phyloP scores from a whole-genome alignment of 1,140 invertebrate genomes.

The Teleogryllus occipitalis region DNA sequence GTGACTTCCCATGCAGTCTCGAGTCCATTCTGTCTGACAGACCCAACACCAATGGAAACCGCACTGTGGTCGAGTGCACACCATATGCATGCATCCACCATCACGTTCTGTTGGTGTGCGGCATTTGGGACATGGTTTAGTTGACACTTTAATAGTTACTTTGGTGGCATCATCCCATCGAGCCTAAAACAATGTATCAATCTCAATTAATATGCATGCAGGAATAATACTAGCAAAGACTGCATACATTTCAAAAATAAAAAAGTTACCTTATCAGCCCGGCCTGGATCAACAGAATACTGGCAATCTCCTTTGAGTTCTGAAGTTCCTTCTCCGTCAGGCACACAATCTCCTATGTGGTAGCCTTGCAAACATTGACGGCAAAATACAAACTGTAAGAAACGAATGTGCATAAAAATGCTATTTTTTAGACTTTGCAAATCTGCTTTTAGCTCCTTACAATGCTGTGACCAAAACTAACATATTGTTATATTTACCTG shows the following conservation, averaged over 20 bases:
- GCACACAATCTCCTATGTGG: conserved; percentile 65
- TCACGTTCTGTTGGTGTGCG: conserved; percentile 76
- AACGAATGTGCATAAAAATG: background rate
- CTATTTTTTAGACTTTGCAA: no score
- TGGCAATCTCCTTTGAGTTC: conserved; percentile 34
- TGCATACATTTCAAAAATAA: no score
- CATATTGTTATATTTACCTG: no score
- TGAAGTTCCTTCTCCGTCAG: conserved; percentile 33
- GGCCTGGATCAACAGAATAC: conserved; percentile 53
- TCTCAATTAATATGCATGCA: no score
- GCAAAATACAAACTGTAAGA: conserved; percentile 69
- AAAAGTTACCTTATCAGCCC: conserved; percentile 40
- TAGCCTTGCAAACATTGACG: conserved; percentile 68
- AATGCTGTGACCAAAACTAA: no score
- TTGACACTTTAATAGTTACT: conserved; percentile 65
- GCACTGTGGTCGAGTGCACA: conserved; percentile 65
- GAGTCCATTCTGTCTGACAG: conserved; percentile 74
- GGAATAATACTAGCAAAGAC: no score
- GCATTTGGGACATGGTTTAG: conserved; percentile 83
- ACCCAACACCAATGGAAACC: conserved; percentile 83
- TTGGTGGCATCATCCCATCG: conserved; percentile 70
- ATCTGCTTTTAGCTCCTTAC: no score
- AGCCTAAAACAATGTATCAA: conserved; percentile 40
- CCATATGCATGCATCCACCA: conserved; percentile 86
- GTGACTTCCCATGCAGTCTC: conserved; percentile 78